Evolutionary conservation across 2,888 invertebrate genomes (phyloP), one percentile per base, ranked within the genome.

Genomic region (Norana najaformis): DNA sequence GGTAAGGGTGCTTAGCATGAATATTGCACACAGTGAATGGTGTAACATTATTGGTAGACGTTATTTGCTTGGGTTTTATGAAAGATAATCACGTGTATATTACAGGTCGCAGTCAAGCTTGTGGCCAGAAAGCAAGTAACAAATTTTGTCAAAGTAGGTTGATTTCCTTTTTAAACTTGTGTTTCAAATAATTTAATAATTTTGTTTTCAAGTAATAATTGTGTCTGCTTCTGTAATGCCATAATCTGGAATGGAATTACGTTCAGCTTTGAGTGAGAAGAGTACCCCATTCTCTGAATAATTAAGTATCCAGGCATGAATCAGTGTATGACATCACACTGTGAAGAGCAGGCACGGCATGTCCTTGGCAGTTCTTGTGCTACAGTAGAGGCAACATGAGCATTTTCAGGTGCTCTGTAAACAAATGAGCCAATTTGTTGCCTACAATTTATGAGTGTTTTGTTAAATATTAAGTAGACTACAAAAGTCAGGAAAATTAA

Each of bases 131-230:
- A 85, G 36, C 35, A 35, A 85, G 35, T 85, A 23, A 36, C 37
- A 23, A 18, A 85, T 23, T 85, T 35, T 35, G 85, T 85, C 35
- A 85, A 85, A 85, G 85, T 85, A 85, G 18, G 85, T 85, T 85
- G 35, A 85, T 85, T 85, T 85, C 35, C 4, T 5, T 85, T 85
- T 85, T 36, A 36, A n/a, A n/a, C 35, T 85, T 13, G n/a, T 85
- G 34, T 85, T 23, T 85, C 2, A 36, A 36, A 23, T 36, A 85
- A 85, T 0, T 36, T 30, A 85, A 36, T 34, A 35, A n/a, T 85
- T 85, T 85, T 14, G 1, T 37, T 18, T 16, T 23, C 16, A 30
- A 83, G 85, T 83, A 34, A 30, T 83, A 36, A 83, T 34, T 83
- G 34, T 36, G 4, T 53, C 34, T 3, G 35, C 36, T 36, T 83